phyloP scores from a whole-genome alignment of 1,140 invertebrate species.

The Drosophila jambulina region DNA sequence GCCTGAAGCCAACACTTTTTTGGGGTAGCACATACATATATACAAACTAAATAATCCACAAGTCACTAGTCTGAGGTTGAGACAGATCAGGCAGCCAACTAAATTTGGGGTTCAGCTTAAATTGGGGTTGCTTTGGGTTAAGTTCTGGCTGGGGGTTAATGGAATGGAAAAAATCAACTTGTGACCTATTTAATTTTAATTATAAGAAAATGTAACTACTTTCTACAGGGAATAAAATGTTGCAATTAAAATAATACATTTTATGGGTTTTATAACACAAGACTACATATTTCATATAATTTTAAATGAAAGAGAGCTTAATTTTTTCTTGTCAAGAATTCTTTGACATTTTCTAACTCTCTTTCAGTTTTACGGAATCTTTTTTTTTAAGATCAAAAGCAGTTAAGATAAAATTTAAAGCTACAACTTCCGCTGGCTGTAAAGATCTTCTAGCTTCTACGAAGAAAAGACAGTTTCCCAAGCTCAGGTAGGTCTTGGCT shows the following conservation, averaged over 20 bases:
- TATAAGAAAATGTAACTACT: neutral
- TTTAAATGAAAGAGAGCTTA: neutral
- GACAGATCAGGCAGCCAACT: conserved; percentile 14
- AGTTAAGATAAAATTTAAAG: too few species aligned
- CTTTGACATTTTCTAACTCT: too few species aligned
- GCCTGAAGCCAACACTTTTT: conserved; percentile 13
- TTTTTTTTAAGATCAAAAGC: too few species aligned
- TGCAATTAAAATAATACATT: neutral
- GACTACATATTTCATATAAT: neutral
- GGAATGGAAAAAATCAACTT: neutral
- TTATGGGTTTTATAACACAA: neutral
- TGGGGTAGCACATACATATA: conserved; percentile 11
- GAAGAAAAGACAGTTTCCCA: conserved; percentile 1
- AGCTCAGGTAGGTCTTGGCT: conserved; percentile 13
- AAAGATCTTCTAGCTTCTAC: conserved; percentile 9
- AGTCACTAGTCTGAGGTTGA: conserved; percentile 25
- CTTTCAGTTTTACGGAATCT: too few species aligned
- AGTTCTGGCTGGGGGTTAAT: neutral
- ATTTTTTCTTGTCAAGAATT: neutral
- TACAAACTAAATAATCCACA: neutral
- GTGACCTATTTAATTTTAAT: too few species aligned
- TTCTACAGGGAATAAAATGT: too few species aligned
- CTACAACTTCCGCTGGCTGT: conserved; percentile 28
- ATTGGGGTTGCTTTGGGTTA: neutral
- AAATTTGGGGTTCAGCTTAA: conserved; percentile 11